Conservation (phyloP, 2,888 invertebrate genomes). For the Perithous albicinctus region DNA sequence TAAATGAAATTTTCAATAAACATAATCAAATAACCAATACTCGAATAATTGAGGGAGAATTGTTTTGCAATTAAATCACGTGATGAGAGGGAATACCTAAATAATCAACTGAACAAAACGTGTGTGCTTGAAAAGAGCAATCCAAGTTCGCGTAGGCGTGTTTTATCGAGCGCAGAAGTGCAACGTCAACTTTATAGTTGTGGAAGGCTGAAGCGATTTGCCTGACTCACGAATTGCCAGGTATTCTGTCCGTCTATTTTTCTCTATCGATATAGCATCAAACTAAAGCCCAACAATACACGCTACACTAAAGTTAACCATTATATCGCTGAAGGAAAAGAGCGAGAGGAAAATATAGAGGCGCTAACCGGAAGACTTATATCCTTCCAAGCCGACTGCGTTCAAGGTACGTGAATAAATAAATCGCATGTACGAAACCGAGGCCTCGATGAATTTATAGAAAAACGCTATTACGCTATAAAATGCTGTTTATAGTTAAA, state of each 20-base stretch:
- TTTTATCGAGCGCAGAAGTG: slow-evolving; percentile 59
- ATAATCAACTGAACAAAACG: slow-evolving; percentile 21
- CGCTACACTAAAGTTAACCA: not conserved
- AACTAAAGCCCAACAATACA: slow-evolving; percentile 51
- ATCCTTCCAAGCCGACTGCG: slow-evolving; percentile 15
- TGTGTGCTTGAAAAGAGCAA: slow-evolving; percentile 38
- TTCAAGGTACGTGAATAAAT: slow-evolving; percentile 64
- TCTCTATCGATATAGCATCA: slow-evolving; percentile 7
- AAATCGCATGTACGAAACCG: slow-evolving; percentile 37
- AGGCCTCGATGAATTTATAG: slow-evolving; percentile 48
- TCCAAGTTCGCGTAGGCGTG: slow-evolving; percentile 48
- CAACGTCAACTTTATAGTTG: slow-evolving; percentile 64
- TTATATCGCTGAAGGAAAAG: not conserved
- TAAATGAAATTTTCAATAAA: no score
- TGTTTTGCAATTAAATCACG: not conserved
- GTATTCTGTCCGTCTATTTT: slow-evolving; percentile 39
- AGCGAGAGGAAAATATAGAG: slow-evolving; percentile 17
- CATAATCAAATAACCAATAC: not conserved
- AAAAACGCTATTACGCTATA: slow-evolving; percentile 26
- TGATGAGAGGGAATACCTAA: not conserved
- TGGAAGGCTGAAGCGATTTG: slow-evolving; percentile 61
- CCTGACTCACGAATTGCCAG: slow-evolving; percentile 9
- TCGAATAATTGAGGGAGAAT: not conserved
- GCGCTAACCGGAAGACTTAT: slow-evolving; percentile 65
- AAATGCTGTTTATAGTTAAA: not conserved